A percentile compares a stretch with the other conserved stretches of the same genome.
Conservation (phyloP, 2,113 vertebrate species). For the Datnioides undecimradiatus region DNA sequence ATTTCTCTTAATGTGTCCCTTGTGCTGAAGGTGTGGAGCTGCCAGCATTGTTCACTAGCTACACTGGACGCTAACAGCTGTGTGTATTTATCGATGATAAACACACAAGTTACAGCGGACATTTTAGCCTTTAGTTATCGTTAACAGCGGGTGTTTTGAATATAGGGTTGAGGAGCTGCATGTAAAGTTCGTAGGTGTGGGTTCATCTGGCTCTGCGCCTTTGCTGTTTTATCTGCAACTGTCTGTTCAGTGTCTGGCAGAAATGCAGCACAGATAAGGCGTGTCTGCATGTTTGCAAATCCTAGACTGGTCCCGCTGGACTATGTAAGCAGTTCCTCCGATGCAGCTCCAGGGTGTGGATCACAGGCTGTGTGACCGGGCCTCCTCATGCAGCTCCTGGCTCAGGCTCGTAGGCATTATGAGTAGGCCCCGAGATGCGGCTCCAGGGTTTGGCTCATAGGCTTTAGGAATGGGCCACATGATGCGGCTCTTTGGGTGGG, state of each 20-base stretch:
- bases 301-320: slow-evolving; percentile 58
- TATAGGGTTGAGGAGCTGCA: slow-evolving; percentile 1
- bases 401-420: slow-evolving; percentile 24
- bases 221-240: slow-evolving; percentile 35
- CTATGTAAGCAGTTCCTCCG: slow-evolving; percentile 58
- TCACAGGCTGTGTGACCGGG: slow-evolving; percentile 17
- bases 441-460: slow-evolving; percentile 34
- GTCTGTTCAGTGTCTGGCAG: slow-evolving; percentile 60
- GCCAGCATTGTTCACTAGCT: slow-evolving; percentile 80
- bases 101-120: slow-evolving; percentile 45
- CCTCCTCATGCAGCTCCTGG: slow-evolving; percentile 61
- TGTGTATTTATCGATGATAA: slow-evolving; percentile 73
- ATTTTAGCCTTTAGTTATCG: slow-evolving; percentile 26
- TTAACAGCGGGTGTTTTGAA: slow-evolving; percentile 36
- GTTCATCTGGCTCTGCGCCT: slow-evolving; percentile 25
- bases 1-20: slow-evolving; percentile 75
- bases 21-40: slow-evolving; percentile 73
- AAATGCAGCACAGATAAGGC: slow-evolving; percentile 54
- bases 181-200: slow-evolving; percentile 20
- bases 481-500: slow-evolving; percentile 28
- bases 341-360: slow-evolving; percentile 67
- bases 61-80: slow-evolving; percentile 73
- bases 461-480: slow-evolving; percentile 28
- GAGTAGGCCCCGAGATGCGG: slow-evolving; percentile 43
- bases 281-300: slow-evolving; percentile 73